phyloP scores from a whole-genome alignment of 2,888 invertebrate genomes.

The Stenodema calcarata region DNA sequence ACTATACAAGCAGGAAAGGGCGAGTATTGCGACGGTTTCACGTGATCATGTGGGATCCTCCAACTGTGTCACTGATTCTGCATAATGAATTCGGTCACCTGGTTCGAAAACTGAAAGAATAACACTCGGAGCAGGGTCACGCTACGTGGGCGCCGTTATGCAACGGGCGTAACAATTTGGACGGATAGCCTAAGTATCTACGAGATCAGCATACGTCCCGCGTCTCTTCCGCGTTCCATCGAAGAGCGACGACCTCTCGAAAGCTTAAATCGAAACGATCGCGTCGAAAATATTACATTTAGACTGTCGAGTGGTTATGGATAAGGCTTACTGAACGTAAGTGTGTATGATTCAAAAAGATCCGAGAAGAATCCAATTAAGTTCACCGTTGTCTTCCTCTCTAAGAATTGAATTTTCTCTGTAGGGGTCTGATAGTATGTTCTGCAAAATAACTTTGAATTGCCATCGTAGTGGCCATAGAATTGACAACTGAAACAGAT shows the following conservation, averaged over 20 bases:
- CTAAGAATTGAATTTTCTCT: no score
- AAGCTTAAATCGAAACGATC: not conserved
- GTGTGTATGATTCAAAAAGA: no score
- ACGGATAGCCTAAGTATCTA: not conserved
- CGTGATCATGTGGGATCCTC: not conserved
- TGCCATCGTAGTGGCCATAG: no score
- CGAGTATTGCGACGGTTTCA: not conserved
- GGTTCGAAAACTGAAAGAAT: not conserved
- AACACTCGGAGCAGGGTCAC: not conserved
- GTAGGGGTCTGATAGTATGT: no score
- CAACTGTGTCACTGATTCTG: constrained; percentile 8
- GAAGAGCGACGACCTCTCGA: not conserved
- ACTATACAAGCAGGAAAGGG: not conserved
- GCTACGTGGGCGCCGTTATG: not conserved
- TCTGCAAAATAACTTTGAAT: no score
- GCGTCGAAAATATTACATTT: no score
- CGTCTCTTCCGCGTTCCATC: constrained; percentile 1
- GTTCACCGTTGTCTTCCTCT: no score
- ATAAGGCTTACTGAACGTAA: no score
- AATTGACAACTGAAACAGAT: no score
- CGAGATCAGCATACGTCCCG: not conserved
- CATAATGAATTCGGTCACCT: not conserved
- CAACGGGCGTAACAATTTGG: constrained; percentile 11
- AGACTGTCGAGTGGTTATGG: no score
- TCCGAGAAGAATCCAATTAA: no score